Base-by-base conservation (phyloP, 1,140 invertebrate species). In the Ooceraea biroi region DNA sequence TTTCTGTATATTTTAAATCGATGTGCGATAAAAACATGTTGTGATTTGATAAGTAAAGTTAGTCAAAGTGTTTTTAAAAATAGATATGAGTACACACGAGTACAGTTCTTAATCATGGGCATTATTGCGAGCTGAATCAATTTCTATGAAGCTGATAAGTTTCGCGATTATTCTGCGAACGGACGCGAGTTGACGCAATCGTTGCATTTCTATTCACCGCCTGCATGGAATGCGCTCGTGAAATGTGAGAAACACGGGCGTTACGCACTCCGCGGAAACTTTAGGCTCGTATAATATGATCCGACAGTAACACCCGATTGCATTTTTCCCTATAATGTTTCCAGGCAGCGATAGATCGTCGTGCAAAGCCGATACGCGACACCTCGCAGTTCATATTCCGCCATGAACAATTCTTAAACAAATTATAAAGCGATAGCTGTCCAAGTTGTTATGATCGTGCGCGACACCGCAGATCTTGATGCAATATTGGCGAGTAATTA, bases 251-350 rank as follows among this genome's bases (percentile, higher is more conserved):
- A 93, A 92, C 89, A 90, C 88, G 60, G 60, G 60, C 72, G 78
- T 86, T 88, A 86, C 68, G 82, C 69, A 86, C 77, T 74, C 83
- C 88, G 89, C 88, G 90, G 76, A 92, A 91, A 93, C 91, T 90
- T 89, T 92, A 92, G 89, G 89, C 90, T 89, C 86, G 88, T 78
- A 90, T 93, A 93, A 93, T 92, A 90, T 86, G 92, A 93, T 93
- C 90, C 88, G 92, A 92, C 92, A 91, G 86, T 89, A 90, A 87
- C 85, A 85, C 66, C 68, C 85, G 86, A 90, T 91, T 89, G 83
- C 84, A 89, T 92, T 93, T 93, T 92, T 92, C 83, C 88, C 88
- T 90, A 90, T 93, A 92, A 90, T 86, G 86, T 93, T 93, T 93
- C 91, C 80, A 74, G 66, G 58, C 80, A 60, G 77, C 61, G 73